Evolutionary conservation across 2,797 vertebrate genomes (phyloP).

Genomic region (Todus mexicanus): DNA sequence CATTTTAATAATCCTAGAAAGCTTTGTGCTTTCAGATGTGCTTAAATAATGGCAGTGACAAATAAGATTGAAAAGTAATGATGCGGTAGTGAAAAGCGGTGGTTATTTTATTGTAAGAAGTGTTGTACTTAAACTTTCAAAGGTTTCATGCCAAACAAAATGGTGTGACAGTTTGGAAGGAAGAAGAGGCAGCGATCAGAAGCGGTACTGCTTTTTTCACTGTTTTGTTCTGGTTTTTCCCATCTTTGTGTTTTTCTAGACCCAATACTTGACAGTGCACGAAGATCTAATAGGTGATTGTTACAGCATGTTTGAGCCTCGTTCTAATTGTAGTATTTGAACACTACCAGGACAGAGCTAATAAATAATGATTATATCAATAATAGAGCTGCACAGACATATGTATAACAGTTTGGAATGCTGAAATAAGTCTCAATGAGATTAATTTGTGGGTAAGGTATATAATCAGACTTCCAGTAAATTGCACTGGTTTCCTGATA

Average conservation of each 20-base stretch:
- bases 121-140: background rate
- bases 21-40: background rate
- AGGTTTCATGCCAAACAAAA: background rate
- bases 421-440: background rate
- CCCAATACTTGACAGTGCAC: background rate
- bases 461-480: background rate
- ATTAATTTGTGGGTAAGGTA: conserved; percentile 6
- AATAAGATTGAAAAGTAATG: background rate
- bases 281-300: conserved; percentile 24
- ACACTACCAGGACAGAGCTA: background rate
- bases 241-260: background rate
- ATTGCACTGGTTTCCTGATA: background rate
- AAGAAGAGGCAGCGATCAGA: background rate
- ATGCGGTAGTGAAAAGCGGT: background rate
- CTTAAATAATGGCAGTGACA: background rate
- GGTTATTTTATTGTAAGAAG: background rate
- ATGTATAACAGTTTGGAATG: background rate
- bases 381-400: background rate
- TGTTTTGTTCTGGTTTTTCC: background rate
- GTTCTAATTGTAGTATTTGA: background rate
- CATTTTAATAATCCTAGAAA: background rate
- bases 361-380: conserved; percentile 37
- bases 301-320: background rate
- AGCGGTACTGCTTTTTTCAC: background rate
- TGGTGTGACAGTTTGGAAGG: background rate